A percentile compares a stretch with the other conserved stretches of the same genome.
Evolutionary conservation across 2,113 vertebrate species (phyloP).

Genomic region (Equus quagga): DNA sequence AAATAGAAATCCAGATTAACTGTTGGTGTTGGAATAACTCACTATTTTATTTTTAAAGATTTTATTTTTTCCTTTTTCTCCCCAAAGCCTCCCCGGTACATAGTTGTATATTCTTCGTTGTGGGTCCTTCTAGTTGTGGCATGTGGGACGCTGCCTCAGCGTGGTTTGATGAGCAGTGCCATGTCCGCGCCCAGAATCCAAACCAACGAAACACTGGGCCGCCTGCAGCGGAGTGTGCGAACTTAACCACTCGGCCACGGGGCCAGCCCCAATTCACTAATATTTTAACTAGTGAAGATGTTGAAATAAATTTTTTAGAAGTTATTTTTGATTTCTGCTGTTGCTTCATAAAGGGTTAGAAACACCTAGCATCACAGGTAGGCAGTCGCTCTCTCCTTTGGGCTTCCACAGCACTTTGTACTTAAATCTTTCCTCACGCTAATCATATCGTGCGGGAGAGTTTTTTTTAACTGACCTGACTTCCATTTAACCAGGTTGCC

Average conservation of each 20-base stretch:
- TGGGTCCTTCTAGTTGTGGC: no score
- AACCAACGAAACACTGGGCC: no score
- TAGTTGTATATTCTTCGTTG: no score
- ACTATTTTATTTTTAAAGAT: not conserved
- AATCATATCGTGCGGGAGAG: not conserved
- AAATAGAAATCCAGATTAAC: not conserved
- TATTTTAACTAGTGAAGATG: constrained; percentile 29
- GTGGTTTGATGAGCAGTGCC: no score
- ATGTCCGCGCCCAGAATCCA: no score
- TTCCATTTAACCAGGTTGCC: not conserved
- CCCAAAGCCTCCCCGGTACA: no score
- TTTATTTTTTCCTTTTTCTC: no score
- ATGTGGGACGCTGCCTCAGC: no score
- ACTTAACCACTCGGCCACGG: no score
- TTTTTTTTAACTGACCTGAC: not conserved
- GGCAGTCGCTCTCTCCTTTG: not conserved
- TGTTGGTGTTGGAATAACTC: not conserved
- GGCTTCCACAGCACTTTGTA: not conserved
- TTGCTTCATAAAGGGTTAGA: not conserved
- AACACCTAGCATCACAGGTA: not conserved
- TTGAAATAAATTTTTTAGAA: not conserved
- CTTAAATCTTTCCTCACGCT: not conserved
- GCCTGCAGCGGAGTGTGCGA: no score
- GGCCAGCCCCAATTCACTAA: not conserved
- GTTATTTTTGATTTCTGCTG: not conserved